Base-by-base conservation (phyloP, 1,140 invertebrate genomes). In the Diorhabda carinulata region DNA sequence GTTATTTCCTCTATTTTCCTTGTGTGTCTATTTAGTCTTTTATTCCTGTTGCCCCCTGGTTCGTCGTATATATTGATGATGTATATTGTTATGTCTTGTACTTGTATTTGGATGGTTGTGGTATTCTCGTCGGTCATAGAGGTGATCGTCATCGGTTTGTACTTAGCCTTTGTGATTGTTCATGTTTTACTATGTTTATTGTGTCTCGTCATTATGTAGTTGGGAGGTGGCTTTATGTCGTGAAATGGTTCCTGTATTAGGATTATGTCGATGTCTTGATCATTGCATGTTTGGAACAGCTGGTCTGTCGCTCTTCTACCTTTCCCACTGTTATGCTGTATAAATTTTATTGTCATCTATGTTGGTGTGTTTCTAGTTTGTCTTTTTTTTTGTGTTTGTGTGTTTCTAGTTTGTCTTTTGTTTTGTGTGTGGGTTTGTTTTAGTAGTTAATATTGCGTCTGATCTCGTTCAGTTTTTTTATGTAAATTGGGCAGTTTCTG, bases 41-140 rank as follows among this genome's bases (percentile, higher is more conserved):
- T 25, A 25, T 25, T 25, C 25, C 25, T 25, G 2, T 25, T 25
- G 56, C 4, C 2, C 8, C 41, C 59, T 4, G 59, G 59, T 61
- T 61, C 59, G 41, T 61, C 59, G 42, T 61, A 61, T 9, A n/a
- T 40, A 5, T 61, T 61, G 8, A 61, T 40, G 10, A 61, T 40
- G n/a, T 9, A 0, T 5, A 61, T 3, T 5, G 3, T 61, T 25
- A 40, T 41, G 41, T 41, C 5, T 40, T 8, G n/a, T 7, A 40
- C 59, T 41, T 61, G n/a, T 61, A 61, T 43, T 61, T 42, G 3
- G 3, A 61, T 3, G 3, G 41, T 41, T 61, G 41, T 61, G 7
- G 42, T 41, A 40, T 61, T 61, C 41, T 2, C 25, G 25, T 25
- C 25, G 2, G 25, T 25, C 25, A 25, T 25, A 25, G 25, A 25